These are phyloP conservation scores for Nasonia longicornis DNA, from an alignment of 1,140 invertebrate species.

Conservation along the genomic window DNA sequence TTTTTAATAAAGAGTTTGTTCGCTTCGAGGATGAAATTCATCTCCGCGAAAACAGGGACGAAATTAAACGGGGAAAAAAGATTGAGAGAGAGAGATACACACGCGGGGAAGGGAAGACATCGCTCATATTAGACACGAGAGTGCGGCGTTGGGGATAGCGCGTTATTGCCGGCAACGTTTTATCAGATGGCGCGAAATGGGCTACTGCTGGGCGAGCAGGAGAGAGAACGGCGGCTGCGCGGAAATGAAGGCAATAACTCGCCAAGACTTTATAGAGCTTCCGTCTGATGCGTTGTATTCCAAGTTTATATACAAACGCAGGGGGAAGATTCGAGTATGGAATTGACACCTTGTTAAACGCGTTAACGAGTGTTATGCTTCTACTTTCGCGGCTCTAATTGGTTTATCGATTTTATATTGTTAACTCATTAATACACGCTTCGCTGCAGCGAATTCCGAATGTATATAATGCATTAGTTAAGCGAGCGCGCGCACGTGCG, in stretches of 20 bases:
- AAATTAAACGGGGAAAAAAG: neutral
- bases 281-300: neutral
- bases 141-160: neutral
- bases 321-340: too few species aligned
- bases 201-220: neutral
- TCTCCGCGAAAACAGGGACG: neutral
- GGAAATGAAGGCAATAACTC: conserved; percentile 37
- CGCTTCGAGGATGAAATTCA: neutral
- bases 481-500: too few species aligned
- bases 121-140: conserved; percentile 33
- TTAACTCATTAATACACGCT: too few species aligned
- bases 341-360: too few species aligned
- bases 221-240: neutral
- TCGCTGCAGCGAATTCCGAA: too few species aligned
- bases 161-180: neutral
- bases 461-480: too few species aligned
- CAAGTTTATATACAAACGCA: too few species aligned
- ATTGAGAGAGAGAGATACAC: too few species aligned
- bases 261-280: neutral
- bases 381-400: too few species aligned
- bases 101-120: conserved; percentile 5
- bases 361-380: too few species aligned
- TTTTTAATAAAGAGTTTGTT: conserved; percentile 3
- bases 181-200: conserved; percentile 25
- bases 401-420: too few species aligned